A percentile compares a stretch with the other conserved stretches of the same genome.
phyloP scores from a whole-genome alignment of 2,888 invertebrate species.

The Apodemia mormo region DNA sequence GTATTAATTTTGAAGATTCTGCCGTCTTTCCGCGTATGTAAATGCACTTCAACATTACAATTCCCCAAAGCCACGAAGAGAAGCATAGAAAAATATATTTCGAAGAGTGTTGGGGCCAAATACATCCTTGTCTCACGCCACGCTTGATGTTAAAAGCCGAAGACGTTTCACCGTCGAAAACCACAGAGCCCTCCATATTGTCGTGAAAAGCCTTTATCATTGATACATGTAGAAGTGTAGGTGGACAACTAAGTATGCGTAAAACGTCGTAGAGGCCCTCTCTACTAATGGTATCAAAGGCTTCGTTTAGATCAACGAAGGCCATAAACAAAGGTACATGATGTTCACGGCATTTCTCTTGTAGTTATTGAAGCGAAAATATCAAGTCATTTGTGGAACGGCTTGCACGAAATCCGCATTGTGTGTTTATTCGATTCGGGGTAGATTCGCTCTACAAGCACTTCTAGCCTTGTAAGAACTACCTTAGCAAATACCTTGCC shows the following conservation, averaged over 20 bases:
- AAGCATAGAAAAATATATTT: too few species aligned
- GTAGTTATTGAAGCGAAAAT: slow-evolving; percentile 29
- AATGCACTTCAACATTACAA: too few species aligned
- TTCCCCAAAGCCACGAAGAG: too few species aligned
- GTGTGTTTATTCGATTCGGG: slow-evolving; percentile 31
- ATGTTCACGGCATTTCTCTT: slow-evolving; percentile 30
- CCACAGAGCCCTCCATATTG: neutral
- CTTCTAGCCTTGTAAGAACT: too few species aligned
- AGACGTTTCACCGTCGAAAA: neutral
- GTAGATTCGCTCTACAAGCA: slow-evolving; percentile 8
- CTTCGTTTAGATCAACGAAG: slow-evolving; percentile 26
- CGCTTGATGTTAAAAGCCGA: too few species aligned
- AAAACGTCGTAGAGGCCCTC: neutral
- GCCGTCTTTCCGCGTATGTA: too few species aligned
- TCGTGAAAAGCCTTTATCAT: slow-evolving; percentile 19
- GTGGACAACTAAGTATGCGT: slow-evolving; percentile 17
- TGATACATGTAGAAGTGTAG: slow-evolving; percentile 9
- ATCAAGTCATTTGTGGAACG: slow-evolving; percentile 32
- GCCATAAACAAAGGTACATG: slow-evolving; percentile 24
- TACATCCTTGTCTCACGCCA: too few species aligned
- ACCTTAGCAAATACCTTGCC: too few species aligned
- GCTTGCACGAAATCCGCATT: slow-evolving; percentile 29
- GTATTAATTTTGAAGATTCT: too few species aligned
- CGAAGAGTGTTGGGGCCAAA: too few species aligned
- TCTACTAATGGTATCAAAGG: slow-evolving; percentile 19